Conservation (phyloP, 2,888 invertebrate genomes). For the Coleophora flavipennella region DNA sequence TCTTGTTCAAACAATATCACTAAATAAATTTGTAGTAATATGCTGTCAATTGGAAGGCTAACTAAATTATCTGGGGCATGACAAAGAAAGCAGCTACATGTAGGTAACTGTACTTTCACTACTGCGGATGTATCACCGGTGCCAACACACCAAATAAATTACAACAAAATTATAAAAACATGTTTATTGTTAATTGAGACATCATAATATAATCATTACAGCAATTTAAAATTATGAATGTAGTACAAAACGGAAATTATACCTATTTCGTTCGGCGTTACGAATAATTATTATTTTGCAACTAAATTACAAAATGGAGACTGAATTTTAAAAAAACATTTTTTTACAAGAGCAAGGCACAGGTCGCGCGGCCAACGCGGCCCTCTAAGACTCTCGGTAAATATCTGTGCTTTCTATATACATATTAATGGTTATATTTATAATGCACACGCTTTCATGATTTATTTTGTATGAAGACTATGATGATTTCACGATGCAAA, state of each 20-base stretch:
- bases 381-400: conserved; percentile 54
- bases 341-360: conserved; percentile 62
- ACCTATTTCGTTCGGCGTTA: conserved; percentile 59
- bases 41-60: too few species aligned
- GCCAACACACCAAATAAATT: conserved; percentile 23
- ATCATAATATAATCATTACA: conserved; percentile 52
- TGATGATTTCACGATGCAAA: conserved; percentile 43
- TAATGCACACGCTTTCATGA: conserved; percentile 59
- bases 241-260: conserved; percentile 56
- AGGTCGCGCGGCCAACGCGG: conserved; percentile 43
- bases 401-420: conserved; percentile 69
- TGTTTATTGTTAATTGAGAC: conserved; percentile 60
- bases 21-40: too few species aligned
- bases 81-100: background rate
- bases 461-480: conserved; percentile 25
- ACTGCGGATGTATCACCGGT: background rate
- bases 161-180: conserved; percentile 55
- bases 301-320: conserved; percentile 31
- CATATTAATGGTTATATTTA: conserved; percentile 54
- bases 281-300: conserved; percentile 31
- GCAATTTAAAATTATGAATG: conserved; percentile 62
- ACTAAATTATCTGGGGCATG: background rate
- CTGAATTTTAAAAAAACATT: conserved; percentile 39
- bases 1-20: too few species aligned
- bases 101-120: background rate